Conservation (phyloP, 1,140 invertebrate genomes). For the Sipha flava region DNA sequence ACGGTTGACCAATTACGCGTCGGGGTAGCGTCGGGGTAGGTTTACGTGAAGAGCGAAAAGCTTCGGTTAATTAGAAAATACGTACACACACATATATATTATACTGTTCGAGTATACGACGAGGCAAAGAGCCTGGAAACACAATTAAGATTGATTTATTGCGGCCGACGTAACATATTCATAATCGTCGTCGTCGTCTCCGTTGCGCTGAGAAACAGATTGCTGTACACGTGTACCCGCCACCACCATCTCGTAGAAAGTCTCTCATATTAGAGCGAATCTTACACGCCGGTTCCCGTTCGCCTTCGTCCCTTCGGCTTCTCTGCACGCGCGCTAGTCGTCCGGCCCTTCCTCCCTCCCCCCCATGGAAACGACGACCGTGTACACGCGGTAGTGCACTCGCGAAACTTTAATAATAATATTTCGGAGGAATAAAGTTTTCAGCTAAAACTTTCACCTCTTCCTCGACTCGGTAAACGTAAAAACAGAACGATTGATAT, state of each 20-base stretch:
- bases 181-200: background rate
- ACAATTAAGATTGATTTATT: slow-evolving; percentile 27
- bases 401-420: background rate
- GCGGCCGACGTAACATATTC: background rate
- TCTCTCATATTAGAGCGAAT: background rate
- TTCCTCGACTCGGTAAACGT: background rate
- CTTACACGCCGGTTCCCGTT: background rate
- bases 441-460: too few species aligned
- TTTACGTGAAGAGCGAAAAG: background rate
- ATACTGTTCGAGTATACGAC: background rate
- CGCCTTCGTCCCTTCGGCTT: background rate
- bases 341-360: too few species aligned
- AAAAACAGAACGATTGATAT: background rate
- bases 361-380: too few species aligned
- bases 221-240: background rate
- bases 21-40: background rate
- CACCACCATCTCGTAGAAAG: background rate
- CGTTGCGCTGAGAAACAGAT: background rate
- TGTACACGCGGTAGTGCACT: background rate
- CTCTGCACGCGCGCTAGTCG: background rate
- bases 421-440: background rate
- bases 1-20: background rate
- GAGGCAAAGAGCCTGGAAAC: background rate
- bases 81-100: background rate
- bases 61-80: slow-evolving; percentile 20